These are phyloP conservation scores for Peromyscus maniculatus DNA, from an alignment of 2,113 vertebrate genomes.

Conservation along the genomic window DNA sequence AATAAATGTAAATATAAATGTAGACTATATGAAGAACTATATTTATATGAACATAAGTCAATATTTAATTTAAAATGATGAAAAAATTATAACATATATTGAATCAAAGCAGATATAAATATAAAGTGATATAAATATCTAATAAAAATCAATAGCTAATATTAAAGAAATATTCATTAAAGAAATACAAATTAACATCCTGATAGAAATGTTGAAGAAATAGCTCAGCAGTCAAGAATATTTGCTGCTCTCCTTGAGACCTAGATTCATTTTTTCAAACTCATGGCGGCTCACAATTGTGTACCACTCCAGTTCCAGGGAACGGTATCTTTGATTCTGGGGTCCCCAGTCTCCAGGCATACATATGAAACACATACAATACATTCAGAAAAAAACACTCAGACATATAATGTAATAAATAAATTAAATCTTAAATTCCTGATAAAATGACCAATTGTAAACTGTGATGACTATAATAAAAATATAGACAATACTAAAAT, in stretches of 20 bases:
- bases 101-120: not conserved
- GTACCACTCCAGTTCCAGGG: not conserved
- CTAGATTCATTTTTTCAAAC: not conserved
- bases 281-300: not conserved
- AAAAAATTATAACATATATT: not conserved
- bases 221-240: not conserved
- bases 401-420: not conserved
- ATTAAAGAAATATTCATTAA: not conserved
- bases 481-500: not conserved
- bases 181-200: not conserved
- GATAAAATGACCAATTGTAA: not conserved
- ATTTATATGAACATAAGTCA: not conserved
- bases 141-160: not conserved
- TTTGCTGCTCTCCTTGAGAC: not conserved
- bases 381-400: not conserved
- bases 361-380: not conserved
- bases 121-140: not conserved
- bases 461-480: not conserved
- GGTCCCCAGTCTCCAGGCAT: not conserved
- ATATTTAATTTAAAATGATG: not conserved
- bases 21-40: not conserved
- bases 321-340: not conserved
- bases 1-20: not conserved
- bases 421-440: not conserved
- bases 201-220: not conserved